Percentiles rank a stretch among this genome's conserved stretches.
Conservation (phyloP, 2,797 vertebrate genomes). For the Gallirallus australis region DNA sequence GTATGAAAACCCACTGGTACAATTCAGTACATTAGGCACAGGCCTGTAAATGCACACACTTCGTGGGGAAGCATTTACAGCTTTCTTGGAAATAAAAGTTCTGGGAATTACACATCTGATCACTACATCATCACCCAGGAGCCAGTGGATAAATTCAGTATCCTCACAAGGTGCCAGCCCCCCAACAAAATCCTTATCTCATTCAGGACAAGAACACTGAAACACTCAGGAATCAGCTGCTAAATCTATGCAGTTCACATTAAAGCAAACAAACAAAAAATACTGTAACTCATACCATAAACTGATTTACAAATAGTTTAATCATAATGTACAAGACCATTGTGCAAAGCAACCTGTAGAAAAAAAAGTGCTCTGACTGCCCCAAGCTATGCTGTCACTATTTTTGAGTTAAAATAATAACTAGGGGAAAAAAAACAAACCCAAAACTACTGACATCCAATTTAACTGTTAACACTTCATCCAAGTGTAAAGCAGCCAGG, state of each 20-base stretch:
- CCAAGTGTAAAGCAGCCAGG: neutral
- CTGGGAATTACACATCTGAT: neutral
- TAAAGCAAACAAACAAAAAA: neutral
- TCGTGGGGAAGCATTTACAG: neutral
- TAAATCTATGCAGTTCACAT: neutral
- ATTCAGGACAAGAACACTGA: neutral
- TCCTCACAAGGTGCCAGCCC: neutral
- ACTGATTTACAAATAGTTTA: neutral
- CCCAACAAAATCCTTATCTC: neutral
- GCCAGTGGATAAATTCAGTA: neutral
- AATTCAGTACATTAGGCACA: neutral
- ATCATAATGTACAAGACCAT: neutral
- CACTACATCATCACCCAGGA: neutral
- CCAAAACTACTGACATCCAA: neutral
- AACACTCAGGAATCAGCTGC: neutral
- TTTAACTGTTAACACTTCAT: neutral
- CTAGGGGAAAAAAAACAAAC: no score
- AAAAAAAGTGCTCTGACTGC: neutral
- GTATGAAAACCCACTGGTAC: neutral
- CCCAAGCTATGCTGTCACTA: neutral
- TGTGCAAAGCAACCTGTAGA: neutral
- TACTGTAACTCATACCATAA: neutral
- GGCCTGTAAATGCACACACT: neutral
- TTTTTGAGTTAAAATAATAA: neutral
- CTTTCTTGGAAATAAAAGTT: slow-evolving; percentile 11